Base-by-base conservation (phyloP, 2,113 vertebrate genomes). In the Daphoenositta chrysoptera region DNA sequence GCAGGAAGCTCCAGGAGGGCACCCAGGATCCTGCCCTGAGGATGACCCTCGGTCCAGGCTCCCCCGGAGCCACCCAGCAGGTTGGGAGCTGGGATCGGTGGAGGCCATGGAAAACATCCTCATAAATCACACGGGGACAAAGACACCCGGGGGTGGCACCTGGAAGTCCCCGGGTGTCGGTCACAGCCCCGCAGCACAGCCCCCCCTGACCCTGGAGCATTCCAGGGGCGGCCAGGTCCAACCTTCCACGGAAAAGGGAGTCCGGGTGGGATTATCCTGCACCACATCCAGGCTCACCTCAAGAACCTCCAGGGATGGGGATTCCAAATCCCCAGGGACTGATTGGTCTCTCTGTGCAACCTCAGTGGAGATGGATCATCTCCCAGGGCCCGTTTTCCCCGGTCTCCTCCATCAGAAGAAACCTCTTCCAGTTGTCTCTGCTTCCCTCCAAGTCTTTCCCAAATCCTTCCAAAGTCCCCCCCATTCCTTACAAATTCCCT, bases 111-210 rank as follows among this genome's bases (percentile, higher is more conserved):
- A 31, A n/a, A 2, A 54, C 1, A 1, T 31, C 83, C 88, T 4
- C 15, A 3, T 87, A 54, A 92, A 90, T 88, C 89, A 70, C 65
- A 7, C 0, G 0, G 37, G 53, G 53, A 84, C 89, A 65, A 51
- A 15, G 2, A 0, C 1, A 21, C 21, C 33, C 0, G 4, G 22
- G 58, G 69, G 33, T 30, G 53, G 77, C 69, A 53, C 42, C 31
- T n/a, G 82, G 57, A 79, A 88, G 61, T 85, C 24, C 92, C 86
- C 65, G 2, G 42, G 13, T 1, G 39, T 9, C 58, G 2, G 19
- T 60, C 89, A 40, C 26, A 10, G 47, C 37, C 47, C 27, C 1
- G 0, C 10, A 26, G 80, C 27, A 23, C 31, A 27, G 5, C 42
- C 15, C 26, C 6, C 6, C 7, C 14, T 1, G 63, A 8, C 5